These are phyloP conservation scores for Tetrapedia diversipes DNA, from an alignment of 2,888 invertebrate species.

Conservation along the genomic window DNA sequence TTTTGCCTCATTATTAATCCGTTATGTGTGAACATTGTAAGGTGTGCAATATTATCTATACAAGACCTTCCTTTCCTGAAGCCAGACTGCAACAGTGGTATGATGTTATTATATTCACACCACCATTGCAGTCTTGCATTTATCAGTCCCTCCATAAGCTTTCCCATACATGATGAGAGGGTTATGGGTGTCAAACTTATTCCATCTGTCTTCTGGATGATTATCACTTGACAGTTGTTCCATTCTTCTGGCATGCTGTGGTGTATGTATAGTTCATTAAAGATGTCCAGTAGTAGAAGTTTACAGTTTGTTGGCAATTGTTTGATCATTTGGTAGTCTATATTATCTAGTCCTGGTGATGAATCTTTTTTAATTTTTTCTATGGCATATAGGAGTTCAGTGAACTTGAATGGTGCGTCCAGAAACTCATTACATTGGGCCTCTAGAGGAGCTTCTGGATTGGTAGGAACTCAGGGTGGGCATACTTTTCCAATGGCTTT, in stretches of 20 bases:
- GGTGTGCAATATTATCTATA: constrained; percentile 9
- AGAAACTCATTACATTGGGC: not conserved
- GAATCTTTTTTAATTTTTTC: not conserved
- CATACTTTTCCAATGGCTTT: not conserved
- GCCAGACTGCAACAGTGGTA: not conserved
- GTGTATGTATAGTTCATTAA: not conserved
- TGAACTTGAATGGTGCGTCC: not conserved
- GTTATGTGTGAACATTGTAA: not conserved
- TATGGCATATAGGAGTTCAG: constrained; percentile 2
- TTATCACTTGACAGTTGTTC: not conserved
- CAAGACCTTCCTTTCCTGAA: constrained; percentile 19
- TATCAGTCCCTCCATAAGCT: constrained; percentile 15
- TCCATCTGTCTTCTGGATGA: constrained; percentile 7
- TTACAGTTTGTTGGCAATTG: not conserved
- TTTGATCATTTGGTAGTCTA: constrained; percentile 10
- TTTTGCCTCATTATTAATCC: not conserved
- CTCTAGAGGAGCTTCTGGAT: not conserved
- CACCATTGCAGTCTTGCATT: constrained; percentile 6
- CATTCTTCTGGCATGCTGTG: not conserved
- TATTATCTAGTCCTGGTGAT: not conserved
- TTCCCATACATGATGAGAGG: constrained; percentile 4
- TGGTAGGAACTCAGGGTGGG: constrained; percentile 4
- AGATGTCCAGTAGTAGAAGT: not conserved
- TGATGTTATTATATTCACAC: not conserved
- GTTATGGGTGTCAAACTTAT: constrained; percentile 6